Evolutionary conservation across 2,888 invertebrate genomes (phyloP), one percentile per base, ranked within the genome.

Genomic region (Hoplodrina blanda): DNA sequence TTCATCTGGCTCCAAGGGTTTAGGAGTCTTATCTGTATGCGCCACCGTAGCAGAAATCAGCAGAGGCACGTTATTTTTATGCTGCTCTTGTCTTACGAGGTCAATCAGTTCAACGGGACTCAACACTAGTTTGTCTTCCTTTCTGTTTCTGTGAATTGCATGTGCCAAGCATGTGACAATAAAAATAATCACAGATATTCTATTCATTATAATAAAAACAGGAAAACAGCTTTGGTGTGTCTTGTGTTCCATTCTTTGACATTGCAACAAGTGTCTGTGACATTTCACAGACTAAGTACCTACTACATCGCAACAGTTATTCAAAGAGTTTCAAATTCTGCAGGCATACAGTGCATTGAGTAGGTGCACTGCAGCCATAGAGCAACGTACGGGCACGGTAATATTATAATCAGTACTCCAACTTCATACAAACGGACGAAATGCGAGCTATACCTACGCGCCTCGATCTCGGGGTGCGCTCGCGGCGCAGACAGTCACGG

Each of bases 41-140:
- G n/a, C 8, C 2, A 65, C 62, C 6, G 59, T 62, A 7, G 30
- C 10, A 33, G 44, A 20, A 17, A 30, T 46, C 52, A 64, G 52
- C 7, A 41, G 56, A 6, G 65, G 41, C 2, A 17, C 30, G n/a
- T 74, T 73, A 15, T 65, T 78, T 74, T 82, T 84, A 41, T 75
- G 68, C 52, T 83, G 84, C 62, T 92, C 91, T 69, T 89, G 72
- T 63, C 86, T 68, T 7, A 92, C 86, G 17, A 91, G 83, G 65
- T 91, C 89, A n/a, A 91, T 86, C 17, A 92, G 74, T 54, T 92
- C 90, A 13, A 87, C 75, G 4, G 91, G 88, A 71, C 88, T 88
- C 33, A 92, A 75, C 3, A 88, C 60, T 10, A 90, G 50, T 65
- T 86, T 90, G 41, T 88, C 89, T 20, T 88, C 87, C 46, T 85